These are phyloP conservation scores for Agrypnus murinus DNA, from an alignment of 2,888 invertebrate genomes.

Conservation along the genomic window DNA sequence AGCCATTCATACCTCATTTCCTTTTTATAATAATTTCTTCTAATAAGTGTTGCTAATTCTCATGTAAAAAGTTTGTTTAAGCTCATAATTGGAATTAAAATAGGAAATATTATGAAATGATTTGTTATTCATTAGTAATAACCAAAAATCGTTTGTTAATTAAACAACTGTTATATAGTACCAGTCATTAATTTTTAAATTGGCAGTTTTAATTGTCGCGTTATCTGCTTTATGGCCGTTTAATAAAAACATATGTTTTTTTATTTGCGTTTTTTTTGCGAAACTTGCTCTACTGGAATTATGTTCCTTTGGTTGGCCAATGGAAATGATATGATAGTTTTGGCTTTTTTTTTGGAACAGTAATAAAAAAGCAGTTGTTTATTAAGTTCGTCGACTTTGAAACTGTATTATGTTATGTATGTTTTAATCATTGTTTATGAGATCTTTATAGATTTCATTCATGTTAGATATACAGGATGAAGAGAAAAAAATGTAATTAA, in stretches of 20 bases:
- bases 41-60: conserved; percentile 17
- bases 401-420: background rate
- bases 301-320: conserved; percentile 11
- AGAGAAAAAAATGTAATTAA: no score
- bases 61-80: background rate
- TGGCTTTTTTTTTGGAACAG: background rate
- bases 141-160: background rate
- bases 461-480: no score
- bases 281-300: conserved; percentile 14
- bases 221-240: conserved; percentile 5
- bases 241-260: conserved; percentile 9
- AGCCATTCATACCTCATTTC: no score
- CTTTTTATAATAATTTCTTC: no score
- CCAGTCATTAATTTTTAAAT: conserved; percentile 21
- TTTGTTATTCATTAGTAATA: conserved; percentile 17
- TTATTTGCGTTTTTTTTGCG: background rate
- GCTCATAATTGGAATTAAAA: no score
- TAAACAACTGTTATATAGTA: conserved; percentile 18
- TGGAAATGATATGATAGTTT: background rate
- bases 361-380: background rate
- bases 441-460: no score
- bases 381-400: background rate
- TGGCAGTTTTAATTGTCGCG: conserved; percentile 6
- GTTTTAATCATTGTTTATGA: no score
- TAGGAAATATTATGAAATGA: background rate